Percentiles rank a stretch among this genome's conserved stretches.
Evolutionary conservation across 2,888 invertebrate species (phyloP).

Genomic region (Drosophila anomalipes): DNA sequence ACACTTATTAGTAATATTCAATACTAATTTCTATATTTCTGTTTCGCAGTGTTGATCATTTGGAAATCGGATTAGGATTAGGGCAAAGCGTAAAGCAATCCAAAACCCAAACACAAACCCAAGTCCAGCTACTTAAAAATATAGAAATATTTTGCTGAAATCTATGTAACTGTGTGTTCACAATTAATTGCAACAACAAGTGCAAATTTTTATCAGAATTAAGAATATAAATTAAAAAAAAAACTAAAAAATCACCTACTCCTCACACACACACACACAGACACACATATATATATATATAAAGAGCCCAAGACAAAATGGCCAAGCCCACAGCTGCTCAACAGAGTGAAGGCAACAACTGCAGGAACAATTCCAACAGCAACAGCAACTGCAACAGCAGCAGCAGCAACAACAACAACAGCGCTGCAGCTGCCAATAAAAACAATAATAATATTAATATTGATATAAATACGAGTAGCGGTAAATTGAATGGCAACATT

Average conservation of each 20-base stretch:
- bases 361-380: slow-evolving; percentile 30
- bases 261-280: background rate
- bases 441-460: slow-evolving; percentile 32
- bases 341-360: background rate
- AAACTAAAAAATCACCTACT: background rate
- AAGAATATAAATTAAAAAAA: slow-evolving; percentile 11
- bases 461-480: slow-evolving; percentile 28
- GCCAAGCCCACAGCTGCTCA: slow-evolving; percentile 53
- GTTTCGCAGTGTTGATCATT: slow-evolving; percentile 35
- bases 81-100: slow-evolving; percentile 27
- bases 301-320: slow-evolving; percentile 51
- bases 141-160: slow-evolving; percentile 58
- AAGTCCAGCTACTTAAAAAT: slow-evolving; percentile 53
- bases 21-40: background rate
- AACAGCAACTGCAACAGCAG: background rate
- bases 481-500: slow-evolving; percentile 64
- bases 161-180: slow-evolving; percentile 70
- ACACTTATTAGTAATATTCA: background rate
- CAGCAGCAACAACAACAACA: slow-evolving; percentile 23
- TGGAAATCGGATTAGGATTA: slow-evolving; percentile 25
- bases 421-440: slow-evolving; percentile 28
- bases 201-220: slow-evolving; percentile 62
- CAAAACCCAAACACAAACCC: slow-evolving; percentile 37
- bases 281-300: slow-evolving; percentile 15
- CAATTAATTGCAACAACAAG: slow-evolving; percentile 57